These are phyloP conservation scores for Ramphastos sulfuratus DNA, from an alignment of 2,113 vertebrate species.

Conservation along the genomic window DNA sequence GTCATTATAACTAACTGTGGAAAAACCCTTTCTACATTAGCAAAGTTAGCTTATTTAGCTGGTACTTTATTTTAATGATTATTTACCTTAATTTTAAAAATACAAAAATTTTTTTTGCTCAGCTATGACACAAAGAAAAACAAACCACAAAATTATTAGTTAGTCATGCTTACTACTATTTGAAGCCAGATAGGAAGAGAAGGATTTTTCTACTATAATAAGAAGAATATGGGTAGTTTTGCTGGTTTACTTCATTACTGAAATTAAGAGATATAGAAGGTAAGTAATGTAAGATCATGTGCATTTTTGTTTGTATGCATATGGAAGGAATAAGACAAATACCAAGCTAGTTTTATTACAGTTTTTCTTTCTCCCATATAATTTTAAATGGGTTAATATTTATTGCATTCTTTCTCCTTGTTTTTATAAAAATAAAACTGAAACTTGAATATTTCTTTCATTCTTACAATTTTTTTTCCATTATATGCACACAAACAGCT, in stretches of 20 bases:
- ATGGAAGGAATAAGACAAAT: background rate
- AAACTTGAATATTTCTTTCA: background rate
- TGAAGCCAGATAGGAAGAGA: background rate
- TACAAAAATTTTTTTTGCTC: background rate
- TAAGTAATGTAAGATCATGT: background rate
- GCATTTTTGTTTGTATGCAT: background rate
- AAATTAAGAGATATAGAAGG: background rate
- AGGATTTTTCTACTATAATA: background rate
- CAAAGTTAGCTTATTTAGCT: background rate
- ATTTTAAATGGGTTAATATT: background rate
- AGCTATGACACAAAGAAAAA: background rate
- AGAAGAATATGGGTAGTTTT: background rate
- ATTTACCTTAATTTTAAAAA: background rate
- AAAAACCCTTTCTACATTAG: background rate
- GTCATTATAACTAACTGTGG: background rate
- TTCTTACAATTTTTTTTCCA: background rate
- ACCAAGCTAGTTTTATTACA: background rate
- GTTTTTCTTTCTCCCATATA: background rate
- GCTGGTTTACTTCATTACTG: background rate
- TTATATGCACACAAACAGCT: background rate
- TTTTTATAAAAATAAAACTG: background rate
- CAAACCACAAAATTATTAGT: background rate
- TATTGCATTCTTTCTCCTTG: background rate
- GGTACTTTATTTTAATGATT: background rate
- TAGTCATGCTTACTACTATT: background rate